These are phyloP conservation scores for Porites rus DNA, from an alignment of 92 coral and sea anemone species.

Conservation along the genomic window DNA sequence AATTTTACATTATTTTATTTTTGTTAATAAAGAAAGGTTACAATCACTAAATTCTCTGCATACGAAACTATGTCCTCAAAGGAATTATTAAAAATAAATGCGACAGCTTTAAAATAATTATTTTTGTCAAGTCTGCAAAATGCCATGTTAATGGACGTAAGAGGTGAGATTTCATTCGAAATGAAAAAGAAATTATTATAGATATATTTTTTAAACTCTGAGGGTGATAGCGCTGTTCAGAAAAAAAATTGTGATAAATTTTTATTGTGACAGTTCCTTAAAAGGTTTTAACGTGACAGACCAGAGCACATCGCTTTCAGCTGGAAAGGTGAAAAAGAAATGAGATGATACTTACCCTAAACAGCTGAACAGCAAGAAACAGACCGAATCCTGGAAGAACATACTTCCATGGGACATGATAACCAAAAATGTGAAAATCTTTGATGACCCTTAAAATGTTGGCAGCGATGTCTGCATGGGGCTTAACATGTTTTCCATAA, in stretches of 20 bases:
- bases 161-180: not conserved
- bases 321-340: not conserved
- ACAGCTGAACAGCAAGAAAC: constrained; percentile 80
- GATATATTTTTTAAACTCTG: no score
- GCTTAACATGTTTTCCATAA: constrained; percentile 87
- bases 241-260: no score
- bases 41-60: no score
- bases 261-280: not conserved
- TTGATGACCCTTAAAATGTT: constrained; percentile 70
- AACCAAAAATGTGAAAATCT: constrained; percentile 90
- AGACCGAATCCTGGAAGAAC: constrained; percentile 85
- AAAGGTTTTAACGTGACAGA: no score
- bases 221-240: no score
- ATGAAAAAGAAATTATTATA: not conserved
- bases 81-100: no score
- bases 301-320: not conserved
- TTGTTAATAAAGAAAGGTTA: no score
- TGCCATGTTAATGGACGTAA: not conserved
- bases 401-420: constrained; percentile 95
- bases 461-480: constrained; percentile 83
- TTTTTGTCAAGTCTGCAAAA: not conserved
- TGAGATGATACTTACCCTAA: constrained; percentile 78
- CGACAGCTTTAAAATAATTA: no score
- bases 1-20: no score
- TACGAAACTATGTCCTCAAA: no score